A percentile compares a stretch with the other conserved stretches of the same genome.
Evolutionary conservation across 2,113 vertebrate genomes (phyloP).

Genomic region (Notarius lentiginosus): DNA sequence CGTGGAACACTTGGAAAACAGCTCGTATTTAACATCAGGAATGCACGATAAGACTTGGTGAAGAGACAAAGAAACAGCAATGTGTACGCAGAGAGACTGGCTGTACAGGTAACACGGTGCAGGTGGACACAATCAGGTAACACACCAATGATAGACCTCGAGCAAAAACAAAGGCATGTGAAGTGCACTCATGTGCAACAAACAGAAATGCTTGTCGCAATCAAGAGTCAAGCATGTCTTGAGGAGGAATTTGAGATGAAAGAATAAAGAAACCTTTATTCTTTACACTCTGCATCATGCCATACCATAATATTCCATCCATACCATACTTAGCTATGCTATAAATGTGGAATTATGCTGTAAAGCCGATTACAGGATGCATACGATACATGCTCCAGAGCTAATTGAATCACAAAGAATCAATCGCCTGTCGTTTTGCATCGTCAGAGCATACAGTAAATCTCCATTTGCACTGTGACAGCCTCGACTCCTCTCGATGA

Average conservation of each 20-base stretch:
- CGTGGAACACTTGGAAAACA: neutral
- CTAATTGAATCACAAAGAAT: constrained; percentile 14
- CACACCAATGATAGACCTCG: neutral
- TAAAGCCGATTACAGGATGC: neutral
- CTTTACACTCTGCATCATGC: neutral
- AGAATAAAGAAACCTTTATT: too few species aligned
- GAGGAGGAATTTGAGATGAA: too few species aligned
- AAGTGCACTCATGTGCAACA: neutral
- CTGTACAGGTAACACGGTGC: neutral
- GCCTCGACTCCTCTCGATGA: neutral
- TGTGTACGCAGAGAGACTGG: neutral
- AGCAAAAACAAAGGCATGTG: neutral
- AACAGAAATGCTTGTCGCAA: neutral
- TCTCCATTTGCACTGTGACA: constrained; percentile 10
- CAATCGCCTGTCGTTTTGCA: constrained; percentile 18
- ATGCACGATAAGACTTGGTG: neutral
- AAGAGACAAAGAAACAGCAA: neutral
- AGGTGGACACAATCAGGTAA: neutral
- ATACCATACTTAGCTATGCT: neutral
- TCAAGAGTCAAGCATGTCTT: too few species aligned
- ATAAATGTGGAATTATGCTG: neutral
- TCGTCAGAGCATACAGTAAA: neutral
- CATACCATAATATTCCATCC: neutral
- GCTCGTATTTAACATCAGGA: neutral
- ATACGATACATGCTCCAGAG: neutral